Evolutionary conservation across 2,888 invertebrate species (phyloP), one percentile per base, ranked within the genome.

Genomic region (Entomobrya proxima): DNA sequence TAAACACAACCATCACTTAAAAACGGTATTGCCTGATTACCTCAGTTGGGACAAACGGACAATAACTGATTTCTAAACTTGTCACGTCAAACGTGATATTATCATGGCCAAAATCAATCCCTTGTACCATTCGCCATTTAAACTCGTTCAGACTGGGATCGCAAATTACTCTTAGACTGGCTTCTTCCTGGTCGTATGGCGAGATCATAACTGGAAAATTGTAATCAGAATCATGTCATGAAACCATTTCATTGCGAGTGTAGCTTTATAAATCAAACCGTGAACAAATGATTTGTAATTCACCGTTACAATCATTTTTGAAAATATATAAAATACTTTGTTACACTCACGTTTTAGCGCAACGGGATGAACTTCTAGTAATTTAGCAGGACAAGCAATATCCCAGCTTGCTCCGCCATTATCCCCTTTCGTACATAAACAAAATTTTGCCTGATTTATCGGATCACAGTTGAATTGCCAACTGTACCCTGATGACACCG

Each of bases 321-420:
- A n/a, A n/a, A n/a, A n/a, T n/a, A n/a, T n/a, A n/a, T n/a, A n/a
- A n/a, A 35, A 2, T 21, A 52, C 5, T 37, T 30, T 18, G 27
- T 58, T 32, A 55, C 18, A 75, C 75, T 87, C 87, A 89, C 89
- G 37, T 88, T 88, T 89, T 27, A 87, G 52, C 24, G 88, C 76
- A 27, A 89, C 86, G 50, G 88, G 88, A 88, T 86, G 88, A 3
- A 85, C 81, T 37, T 86, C 84, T 15, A 86, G 83, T 18, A 74
- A 35, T 64, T 84, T 82, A 11, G 86, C 87, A 18, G 89, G 89
- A 78, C 89, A 89, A 15, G 88, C 85, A 37, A 89, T 83, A 37
- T 88, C 87, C 85, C 86, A 89, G 67, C 61, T 72, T 5, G 79
- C 80, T 1, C 72, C 78, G 6, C 78, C 78, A 52, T 67, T 37